Conservation (phyloP, 1,140 invertebrate species). For the Diachasmimorpha longicaudata region DNA sequence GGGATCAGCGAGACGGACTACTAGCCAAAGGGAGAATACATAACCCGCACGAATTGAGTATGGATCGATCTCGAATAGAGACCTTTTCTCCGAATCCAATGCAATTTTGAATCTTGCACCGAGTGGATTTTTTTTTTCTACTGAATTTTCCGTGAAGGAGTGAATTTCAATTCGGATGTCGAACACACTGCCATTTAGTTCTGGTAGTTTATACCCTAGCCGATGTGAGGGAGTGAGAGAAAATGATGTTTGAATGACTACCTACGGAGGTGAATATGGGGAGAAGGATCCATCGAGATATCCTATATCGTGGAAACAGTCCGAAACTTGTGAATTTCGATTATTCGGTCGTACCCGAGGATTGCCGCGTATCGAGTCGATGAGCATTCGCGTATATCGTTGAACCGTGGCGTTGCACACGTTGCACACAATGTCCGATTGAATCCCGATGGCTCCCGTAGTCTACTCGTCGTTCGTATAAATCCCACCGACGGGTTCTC, state of each 20-base stretch:
- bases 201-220: neutral
- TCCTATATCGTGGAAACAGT: neutral
- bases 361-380: neutral
- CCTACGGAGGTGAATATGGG: neutral
- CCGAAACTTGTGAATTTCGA: constrained; percentile 22
- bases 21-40: no score
- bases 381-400: constrained; percentile 12
- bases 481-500: neutral
- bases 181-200: neutral
- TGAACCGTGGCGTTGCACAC: constrained; percentile 1
- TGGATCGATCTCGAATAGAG: neutral
- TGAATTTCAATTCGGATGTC: neutral
- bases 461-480: neutral
- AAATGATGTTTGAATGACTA: neutral
- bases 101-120: neutral
- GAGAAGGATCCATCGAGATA: neutral
- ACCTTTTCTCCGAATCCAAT: neutral
- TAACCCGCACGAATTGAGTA: no score
- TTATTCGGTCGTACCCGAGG: constrained; percentile 25
- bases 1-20: no score
- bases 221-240: neutral
- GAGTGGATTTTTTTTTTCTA: neutral
- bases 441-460: neutral
- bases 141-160: neutral
- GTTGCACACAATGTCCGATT: constrained; percentile 22